A percentile compares a stretch with the other conserved stretches of the same genome.
Evolutionary conservation across 2,888 invertebrate genomes (phyloP).

Genomic region (Boloria euphrosyne): DNA sequence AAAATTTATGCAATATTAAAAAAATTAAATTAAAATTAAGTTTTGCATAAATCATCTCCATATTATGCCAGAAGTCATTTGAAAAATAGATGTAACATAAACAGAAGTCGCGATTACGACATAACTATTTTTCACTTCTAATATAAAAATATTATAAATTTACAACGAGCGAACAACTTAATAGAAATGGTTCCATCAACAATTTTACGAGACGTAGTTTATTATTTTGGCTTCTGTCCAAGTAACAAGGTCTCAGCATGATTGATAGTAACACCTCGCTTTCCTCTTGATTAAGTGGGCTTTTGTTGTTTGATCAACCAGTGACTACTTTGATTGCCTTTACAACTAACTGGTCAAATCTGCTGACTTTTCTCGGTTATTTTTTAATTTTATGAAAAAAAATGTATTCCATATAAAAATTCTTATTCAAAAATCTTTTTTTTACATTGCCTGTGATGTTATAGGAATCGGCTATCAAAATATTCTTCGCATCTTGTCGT

Average conservation of each 20-base stretch:
- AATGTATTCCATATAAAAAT: no score
- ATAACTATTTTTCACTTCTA: constrained; percentile 9
- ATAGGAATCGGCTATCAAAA: no score
- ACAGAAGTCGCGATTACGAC: neutral
- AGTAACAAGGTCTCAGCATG: constrained; percentile 51
- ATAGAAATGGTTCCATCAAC: constrained; percentile 62
- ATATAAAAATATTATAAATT: constrained; percentile 44
- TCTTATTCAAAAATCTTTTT: no score
- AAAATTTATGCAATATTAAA: no score
- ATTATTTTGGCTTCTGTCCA: constrained; percentile 76
- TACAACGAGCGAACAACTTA: constrained; percentile 51
- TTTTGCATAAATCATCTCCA: no score
- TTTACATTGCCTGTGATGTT: no score
- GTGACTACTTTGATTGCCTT: constrained; percentile 71
- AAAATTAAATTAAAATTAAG: no score
- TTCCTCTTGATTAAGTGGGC: constrained; percentile 76
- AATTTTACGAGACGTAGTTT: constrained; percentile 73
- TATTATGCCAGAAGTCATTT: no score
- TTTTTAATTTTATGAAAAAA: neutral
- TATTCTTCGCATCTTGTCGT: no score
- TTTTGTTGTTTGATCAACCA: constrained; percentile 79
- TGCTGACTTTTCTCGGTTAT: constrained; percentile 53
- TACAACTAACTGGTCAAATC: constrained; percentile 73
- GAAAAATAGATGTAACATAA: no score
- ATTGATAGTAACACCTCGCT: constrained; percentile 79